Evolutionary conservation across 1,140 invertebrate genomes (phyloP), one percentile per base, ranked within the genome.

Genomic region (Aphelenchoides besseyi): DNA sequence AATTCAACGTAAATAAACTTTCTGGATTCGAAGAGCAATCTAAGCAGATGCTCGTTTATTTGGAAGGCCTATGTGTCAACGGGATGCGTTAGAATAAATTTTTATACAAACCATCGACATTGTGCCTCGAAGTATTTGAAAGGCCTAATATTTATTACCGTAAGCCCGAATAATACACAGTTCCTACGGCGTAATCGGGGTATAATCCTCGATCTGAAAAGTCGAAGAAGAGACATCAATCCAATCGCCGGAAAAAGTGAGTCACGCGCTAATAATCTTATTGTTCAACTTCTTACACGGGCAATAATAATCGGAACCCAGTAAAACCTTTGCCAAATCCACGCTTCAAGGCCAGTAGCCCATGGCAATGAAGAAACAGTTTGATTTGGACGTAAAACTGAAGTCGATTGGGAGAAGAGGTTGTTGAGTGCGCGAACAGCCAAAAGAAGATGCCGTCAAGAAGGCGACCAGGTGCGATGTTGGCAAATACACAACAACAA

Each of bases 1-100:
- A 23, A 48, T 48, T 48, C 41, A 48, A 48, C 41, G 41, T 48
- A 48, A 48, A 48, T 23, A 48, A 48, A 48, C n/a, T n/a, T n/a
- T n/a, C n/a, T 48, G 23, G 41, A 48, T 48, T 48, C 41, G 41
- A 23, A 23, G 41, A 23, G 12, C 12, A 48, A 48, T 48, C 41
- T 12, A 48, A 48, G 41, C 41, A 48, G 41, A 48, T 48, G 41
- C 41, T 23, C 23, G 41, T 48, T 48, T 48, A 48, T 48, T 48
- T 48, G 23, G 12, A 48, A 48, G 41, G n/a, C n/a, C n/a, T n/a
- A 48, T 48, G 41, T 48, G 41, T 48, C 12, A 23, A 48, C n/a
- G n/a, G n/a, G n/a, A n/a, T n/a, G n/a, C 12, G 41, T 23, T 12
- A 48, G 41, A 48, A 48, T 48, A 23, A 48, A 48, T 48, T 48